These are phyloP conservation scores for Alethe diademata DNA, from an alignment of 2,113 vertebrate species.

Conservation along the genomic window DNA sequence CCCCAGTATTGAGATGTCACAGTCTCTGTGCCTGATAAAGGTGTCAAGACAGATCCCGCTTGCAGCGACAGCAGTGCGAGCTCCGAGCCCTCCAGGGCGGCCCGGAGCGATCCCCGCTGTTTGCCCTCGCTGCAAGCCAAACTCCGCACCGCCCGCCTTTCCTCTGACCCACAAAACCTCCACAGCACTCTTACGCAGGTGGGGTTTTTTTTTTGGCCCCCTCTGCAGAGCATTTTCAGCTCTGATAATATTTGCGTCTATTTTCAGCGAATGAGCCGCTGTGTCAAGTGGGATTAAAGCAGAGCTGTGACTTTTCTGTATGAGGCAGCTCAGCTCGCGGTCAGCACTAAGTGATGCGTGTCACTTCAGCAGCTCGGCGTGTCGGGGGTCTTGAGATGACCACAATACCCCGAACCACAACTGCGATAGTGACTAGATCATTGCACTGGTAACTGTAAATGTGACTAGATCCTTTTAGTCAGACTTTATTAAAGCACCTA, in stretches of 20 bases:
- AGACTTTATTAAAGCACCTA: background rate
- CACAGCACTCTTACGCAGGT: fast-evolving
- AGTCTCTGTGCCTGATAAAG: conserved; percentile 38
- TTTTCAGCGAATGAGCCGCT: background rate
- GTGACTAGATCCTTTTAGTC: background rate
- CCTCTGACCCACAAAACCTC: background rate
- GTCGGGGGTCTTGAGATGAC: background rate
- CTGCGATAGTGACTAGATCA: too few species aligned
- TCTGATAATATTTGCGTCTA: background rate
- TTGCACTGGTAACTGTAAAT: fast-evolving
- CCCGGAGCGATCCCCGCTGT: background rate
- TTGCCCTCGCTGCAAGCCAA: background rate
- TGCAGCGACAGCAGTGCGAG: background rate
- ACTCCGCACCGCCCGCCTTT: background rate
- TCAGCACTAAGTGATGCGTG: background rate
- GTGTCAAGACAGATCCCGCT: conserved; percentile 16
- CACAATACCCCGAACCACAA: background rate
- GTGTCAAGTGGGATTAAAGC: conserved; percentile 4
- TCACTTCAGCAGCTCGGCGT: background rate
- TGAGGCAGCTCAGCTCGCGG: background rate
- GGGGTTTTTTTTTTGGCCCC: background rate
- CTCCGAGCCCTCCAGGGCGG: background rate
- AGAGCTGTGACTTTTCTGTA: background rate
- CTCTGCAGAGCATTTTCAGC: background rate
- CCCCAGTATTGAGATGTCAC: conserved; percentile 56